phyloP scores from a whole-genome alignment of 1,140 invertebrate genomes.

The Plutomurus gul region DNA sequence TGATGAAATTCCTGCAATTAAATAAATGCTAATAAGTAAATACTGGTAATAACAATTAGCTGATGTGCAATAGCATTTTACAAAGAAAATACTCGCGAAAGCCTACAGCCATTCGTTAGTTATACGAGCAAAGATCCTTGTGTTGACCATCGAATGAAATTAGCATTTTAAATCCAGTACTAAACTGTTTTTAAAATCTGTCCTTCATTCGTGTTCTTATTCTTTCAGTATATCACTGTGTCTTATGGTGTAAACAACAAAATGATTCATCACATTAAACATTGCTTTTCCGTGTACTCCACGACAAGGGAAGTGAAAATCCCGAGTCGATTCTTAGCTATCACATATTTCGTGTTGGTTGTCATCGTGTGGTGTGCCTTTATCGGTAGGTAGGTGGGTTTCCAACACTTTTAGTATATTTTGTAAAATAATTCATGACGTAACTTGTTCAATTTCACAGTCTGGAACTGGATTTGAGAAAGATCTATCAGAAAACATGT shows the following conservation, averaged over 20 bases:
- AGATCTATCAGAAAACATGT: conserved; percentile 42
- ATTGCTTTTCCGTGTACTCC: conserved; percentile 32
- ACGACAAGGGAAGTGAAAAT: conserved; percentile 33
- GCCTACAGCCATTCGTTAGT: too few species aligned
- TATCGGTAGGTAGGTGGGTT: conserved; percentile 30
- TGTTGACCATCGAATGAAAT: too few species aligned
- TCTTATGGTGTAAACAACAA: background rate
- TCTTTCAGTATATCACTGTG: too few species aligned
- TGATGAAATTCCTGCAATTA: too few species aligned
- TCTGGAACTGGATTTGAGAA: conserved; percentile 34
- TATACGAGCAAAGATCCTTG: too few species aligned
- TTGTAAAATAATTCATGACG: background rate
- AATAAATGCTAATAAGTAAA: too few species aligned
- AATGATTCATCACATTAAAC: background rate
- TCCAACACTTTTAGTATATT: background rate
- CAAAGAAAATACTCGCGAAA: too few species aligned
- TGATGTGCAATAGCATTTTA: too few species aligned
- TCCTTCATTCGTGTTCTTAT: too few species aligned
- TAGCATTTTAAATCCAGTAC: too few species aligned
- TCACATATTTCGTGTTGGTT: conserved; percentile 15
- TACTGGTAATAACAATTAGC: too few species aligned
- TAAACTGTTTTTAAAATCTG: too few species aligned
- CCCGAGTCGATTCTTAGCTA: conserved; percentile 29
- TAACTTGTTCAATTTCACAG: conserved; percentile 22
- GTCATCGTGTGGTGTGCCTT: conserved; percentile 38